Base-by-base conservation (phyloP, 2,113 vertebrate species). In the Tympanuchus pallidicinctus region DNA sequence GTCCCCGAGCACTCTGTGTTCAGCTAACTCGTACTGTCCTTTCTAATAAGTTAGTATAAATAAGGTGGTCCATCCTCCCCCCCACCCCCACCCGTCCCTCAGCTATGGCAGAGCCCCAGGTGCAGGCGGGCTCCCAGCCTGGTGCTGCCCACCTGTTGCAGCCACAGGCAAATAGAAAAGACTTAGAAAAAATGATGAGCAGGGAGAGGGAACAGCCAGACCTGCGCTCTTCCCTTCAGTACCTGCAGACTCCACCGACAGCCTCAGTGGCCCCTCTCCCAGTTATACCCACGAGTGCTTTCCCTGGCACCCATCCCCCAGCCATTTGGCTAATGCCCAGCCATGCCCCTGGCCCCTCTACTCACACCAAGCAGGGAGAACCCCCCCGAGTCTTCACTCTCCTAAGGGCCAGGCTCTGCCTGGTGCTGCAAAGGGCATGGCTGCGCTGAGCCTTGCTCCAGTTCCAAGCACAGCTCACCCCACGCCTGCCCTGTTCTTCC, bases 11-110 rank as follows among this genome's bases (percentile, higher is more conserved):
- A 13, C 7, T 25, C 40, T 1, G 5, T 1, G 10, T 3, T 54
- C 17, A 2, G n/a, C 63, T 0, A 0, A 5, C n/a, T 77, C 0
- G 0, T 63, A 50, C 43, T 6, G 3, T 30, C 82, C 48, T 61
- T 76, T 60, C 81, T 71, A 95, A 91, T 95, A 96, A 97, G 28
- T 96, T 95, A 95, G 75, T 88, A 96, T 94, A 96, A 96, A 95
- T 94, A 94, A 73, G 60, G 64, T 0, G 0, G 30, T 60, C 3
- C 43, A 20, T 16, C 21, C 48, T 43, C 28, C 52, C 24, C 18
- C 47, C 30, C 30, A 10, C 27, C 70, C 34, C 43, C 24, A 13
- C 52, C 75, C 65, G 2, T 6, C 38, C 20, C 82, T 5, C 30
- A 6, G 21, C 65, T 59, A 32, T 38, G 30, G 48, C 56, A 45